Base-by-base conservation (phyloP, 2,888 invertebrate species). In the Junonia oenone region DNA sequence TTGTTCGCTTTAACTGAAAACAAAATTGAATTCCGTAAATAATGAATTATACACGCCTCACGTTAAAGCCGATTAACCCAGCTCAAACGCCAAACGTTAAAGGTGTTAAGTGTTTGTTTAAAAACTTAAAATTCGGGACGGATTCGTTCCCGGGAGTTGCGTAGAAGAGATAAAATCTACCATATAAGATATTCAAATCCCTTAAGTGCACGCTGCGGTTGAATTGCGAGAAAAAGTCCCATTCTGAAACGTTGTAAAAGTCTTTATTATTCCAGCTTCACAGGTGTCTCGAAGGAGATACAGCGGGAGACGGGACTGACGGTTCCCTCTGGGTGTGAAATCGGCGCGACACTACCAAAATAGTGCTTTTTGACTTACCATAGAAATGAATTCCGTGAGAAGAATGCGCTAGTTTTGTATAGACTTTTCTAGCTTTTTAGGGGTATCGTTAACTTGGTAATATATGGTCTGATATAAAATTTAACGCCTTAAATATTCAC, bases 181-280 rank as follows among this genome's bases (percentile, higher is more conserved):
- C 78, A 77, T 78, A 81, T 89, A 87, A 88, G 88, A 85, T 87
- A 89, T 90, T 89, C 88, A 89, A 88, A 88, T 88, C 89, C 89
- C 89, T 85, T 88, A 89, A 90, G 89, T 90, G 88, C 85, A 85
- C 87, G 83, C 71, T 81, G 89, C 81, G 89, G 89, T 87, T 84
- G 86, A 82, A 83, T 82, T 83, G 87, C 83, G 87, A 76, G 87
- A 87, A 88, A 89, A 88, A 87, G 81, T 84, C 81, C 82, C 83
- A 85, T 88, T 88, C 86, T 83, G 83, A 77, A 82, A 76, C 81
- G 83, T 76, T 85, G 87, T 88, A 85, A 87, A 87, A 87, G 81
- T 86, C 85, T 84, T 86, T 87, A 88, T 87, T 88, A 88, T 89
- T 88, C 86, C 75, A 77, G 80, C 77, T 84, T 80, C 77, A 78